Base-by-base conservation (phyloP, 1,140 invertebrate genomes). In the Periplaneta americana region DNA sequence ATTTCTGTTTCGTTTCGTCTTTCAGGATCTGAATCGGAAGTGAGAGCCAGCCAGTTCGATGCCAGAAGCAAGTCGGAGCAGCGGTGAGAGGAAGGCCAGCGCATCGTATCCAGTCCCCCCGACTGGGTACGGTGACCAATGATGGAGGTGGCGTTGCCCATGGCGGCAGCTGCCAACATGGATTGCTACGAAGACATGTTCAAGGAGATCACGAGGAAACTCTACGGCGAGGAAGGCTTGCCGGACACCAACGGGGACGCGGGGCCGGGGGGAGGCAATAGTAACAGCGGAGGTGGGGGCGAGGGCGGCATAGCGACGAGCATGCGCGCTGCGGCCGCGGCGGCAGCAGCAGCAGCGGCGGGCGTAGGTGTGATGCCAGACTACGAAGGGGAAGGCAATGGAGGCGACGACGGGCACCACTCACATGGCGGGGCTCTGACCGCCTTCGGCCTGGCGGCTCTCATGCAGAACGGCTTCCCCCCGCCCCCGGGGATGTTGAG, bases 181-280 rank as follows among this genome's bases (percentile, higher is more conserved):
- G 92, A 93, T 85, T 91, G 90, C 86, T 93, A 93, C 86, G 93
- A 94, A 86, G 93, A 94, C 84, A 93, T 93, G 92, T 94, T 95
- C 87, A 96, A 96, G 88, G 96, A 97, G 90, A 96, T 97, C 84
- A 96, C 95, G 74, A 93, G 95, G 85, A 97, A 97, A 90, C 89
- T 96, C 76, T 97, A 97, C 87, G 95, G 95, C 79, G 95, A 96
- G 86, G 95, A 96, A 28, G 36, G 66, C 90, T 91, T 81, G 88
- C 88, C 84, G 88, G 88, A 80, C 85, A 93, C 82, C 91, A 91
- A 80, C 92, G 93, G 86, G 92, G 93, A 85, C 91, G 93, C 86
- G 88, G 92, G 83, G 90, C 89, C 31, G 4, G 37, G 91, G 91
- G 81, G 77, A 34, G 37, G 48, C 5, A 57, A 34, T 77, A 34